These are phyloP conservation scores for Leptopilina drosophilae DNA, from an alignment of 2,888 invertebrate genomes.

Conservation along the genomic window DNA sequence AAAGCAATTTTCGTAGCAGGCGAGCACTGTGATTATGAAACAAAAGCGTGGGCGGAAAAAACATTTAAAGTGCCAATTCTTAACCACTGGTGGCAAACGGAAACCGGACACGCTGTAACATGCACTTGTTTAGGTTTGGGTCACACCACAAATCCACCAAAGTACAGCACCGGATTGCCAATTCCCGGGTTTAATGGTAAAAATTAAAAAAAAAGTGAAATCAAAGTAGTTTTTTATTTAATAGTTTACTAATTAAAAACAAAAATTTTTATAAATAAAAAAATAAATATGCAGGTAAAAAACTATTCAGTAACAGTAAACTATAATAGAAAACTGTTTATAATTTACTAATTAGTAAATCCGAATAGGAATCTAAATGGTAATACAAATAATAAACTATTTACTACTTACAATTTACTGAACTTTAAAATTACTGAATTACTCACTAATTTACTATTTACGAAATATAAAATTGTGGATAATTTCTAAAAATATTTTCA, in stretches of 20 bases:
- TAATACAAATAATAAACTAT: no score
- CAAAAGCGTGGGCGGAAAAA: slow-evolving; percentile 87
- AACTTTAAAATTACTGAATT: no score
- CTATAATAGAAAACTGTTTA: no score
- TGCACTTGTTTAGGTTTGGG: slow-evolving; percentile 89
- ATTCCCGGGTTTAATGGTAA: slow-evolving; percentile 92
- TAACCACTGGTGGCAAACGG: slow-evolving; percentile 99
- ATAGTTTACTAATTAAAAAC: not conserved
- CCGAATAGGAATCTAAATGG: no score
- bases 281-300: no score
- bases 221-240: not conserved
- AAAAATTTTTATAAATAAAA: no score
- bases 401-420: no score
- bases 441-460: no score
- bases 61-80: slow-evolving; percentile 86
- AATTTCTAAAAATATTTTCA: no score
- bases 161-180: slow-evolving; percentile 89
- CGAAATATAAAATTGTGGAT: no score
- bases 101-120: slow-evolving; percentile 94
- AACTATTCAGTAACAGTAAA: no score
- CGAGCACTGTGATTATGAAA: slow-evolving; percentile 95
- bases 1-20: slow-evolving; percentile 90
- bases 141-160: slow-evolving; percentile 84
- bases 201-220: not conserved
- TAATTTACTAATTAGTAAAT: no score